phyloP scores from a whole-genome alignment of 2,113 vertebrate species.

The Eulacestoma nigropectus region DNA sequence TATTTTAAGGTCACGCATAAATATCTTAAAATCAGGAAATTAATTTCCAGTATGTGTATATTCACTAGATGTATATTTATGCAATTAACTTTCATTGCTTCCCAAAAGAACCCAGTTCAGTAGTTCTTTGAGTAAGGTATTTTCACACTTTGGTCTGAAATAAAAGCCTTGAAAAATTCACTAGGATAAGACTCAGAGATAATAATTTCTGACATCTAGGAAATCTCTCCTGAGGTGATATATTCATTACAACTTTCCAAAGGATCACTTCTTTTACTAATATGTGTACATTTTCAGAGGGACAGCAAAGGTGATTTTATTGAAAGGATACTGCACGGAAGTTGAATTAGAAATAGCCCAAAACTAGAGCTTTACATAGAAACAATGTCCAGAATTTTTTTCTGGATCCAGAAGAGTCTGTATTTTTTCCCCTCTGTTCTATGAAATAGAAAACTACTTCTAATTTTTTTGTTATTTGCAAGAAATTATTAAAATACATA shows the following conservation, averaged over 20 bases:
- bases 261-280: not conserved
- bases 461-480: not conserved
- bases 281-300: not conserved
- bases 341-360: not conserved
- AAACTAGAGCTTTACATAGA: not conserved
- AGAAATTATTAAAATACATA: not conserved
- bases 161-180: not conserved
- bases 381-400: accelerated
- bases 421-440: not conserved
- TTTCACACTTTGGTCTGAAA: not conserved
- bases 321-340: not conserved
- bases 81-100: not conserved
- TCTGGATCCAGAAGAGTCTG: accelerated
- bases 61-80: not conserved
- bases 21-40: not conserved
- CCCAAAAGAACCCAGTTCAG: not conserved
- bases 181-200: not conserved
- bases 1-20: not conserved
- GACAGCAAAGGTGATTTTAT: not conserved
- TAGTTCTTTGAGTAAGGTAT: not conserved
- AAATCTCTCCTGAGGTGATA: not conserved
- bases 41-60: not conserved
- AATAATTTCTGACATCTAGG: not conserved
- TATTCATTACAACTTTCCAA: not conserved
- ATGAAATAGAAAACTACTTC: not conserved